Evolutionary conservation across 2,888 invertebrate species (phyloP).

Genomic region (Protonemura montana): DNA sequence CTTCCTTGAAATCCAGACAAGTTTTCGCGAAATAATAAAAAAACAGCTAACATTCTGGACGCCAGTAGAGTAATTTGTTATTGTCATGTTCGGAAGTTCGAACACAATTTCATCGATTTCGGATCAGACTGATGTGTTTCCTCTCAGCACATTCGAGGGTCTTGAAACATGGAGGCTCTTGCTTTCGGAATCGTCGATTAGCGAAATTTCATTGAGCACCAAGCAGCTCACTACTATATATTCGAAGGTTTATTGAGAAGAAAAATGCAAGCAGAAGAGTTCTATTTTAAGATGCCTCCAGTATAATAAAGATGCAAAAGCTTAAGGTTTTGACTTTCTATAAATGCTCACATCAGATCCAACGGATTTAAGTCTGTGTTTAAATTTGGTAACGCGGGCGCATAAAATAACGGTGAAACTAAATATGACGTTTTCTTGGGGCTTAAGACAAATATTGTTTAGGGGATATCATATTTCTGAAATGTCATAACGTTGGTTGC

Average conservation of each 20-base stretch:
- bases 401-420: not conserved
- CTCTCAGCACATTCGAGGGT: not conserved
- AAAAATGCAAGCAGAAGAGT: not conserved
- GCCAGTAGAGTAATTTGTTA: conserved; percentile 31
- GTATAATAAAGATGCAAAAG: not conserved
- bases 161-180: not conserved
- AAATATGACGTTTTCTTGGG: not conserved
- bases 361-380: not conserved
- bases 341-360: no score
- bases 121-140: conserved; percentile 34
- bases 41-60: conserved; percentile 28
- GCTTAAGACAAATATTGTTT: not conserved
- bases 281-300: not conserved
- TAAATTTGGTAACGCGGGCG: not conserved
- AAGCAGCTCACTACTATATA: not conserved
- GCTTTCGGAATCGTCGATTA: not conserved
- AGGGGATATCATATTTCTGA: not conserved
- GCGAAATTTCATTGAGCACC: not conserved
- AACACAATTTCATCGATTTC: conserved; percentile 36
- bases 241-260: not conserved
- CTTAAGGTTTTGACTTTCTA: no score
- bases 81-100: conserved; percentile 30
- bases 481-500: not conserved
- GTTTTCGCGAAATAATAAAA: not conserved
- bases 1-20: not conserved